These are phyloP conservation scores for Caenorhabditis plicata DNA, from an alignment of 2,888 invertebrate genomes.

Conservation along the genomic window DNA sequence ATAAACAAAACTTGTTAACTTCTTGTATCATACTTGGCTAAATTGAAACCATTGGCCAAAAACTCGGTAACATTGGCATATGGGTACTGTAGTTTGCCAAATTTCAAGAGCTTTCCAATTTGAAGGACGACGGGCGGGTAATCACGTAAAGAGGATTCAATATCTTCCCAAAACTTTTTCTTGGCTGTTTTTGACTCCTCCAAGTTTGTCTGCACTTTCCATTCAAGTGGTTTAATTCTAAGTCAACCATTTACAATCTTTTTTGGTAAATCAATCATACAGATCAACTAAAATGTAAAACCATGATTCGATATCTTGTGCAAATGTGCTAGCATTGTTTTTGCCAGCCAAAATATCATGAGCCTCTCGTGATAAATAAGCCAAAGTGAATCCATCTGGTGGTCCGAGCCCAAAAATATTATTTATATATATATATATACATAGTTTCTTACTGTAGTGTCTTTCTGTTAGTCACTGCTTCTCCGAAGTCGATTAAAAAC, in stretches of 20 bases:
- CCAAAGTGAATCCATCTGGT: conserved; percentile 17
- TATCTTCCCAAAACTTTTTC: conserved; percentile 5
- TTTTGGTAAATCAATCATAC: conserved; percentile 5
- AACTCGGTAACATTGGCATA: conserved; percentile 10
- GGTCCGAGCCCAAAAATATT: conserved; percentile 9
- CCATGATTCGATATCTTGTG: conserved; percentile 27
- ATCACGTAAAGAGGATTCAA: conserved; percentile 2
- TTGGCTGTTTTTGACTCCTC: background rate
- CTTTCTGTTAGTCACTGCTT: too few relatives aligned
- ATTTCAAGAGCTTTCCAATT: conserved; percentile 4
- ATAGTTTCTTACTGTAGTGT: too few relatives aligned
- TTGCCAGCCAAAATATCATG: conserved; percentile 12
- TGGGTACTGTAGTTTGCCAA: background rate
- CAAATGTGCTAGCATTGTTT: background rate
- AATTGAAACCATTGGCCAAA: conserved; percentile 4
- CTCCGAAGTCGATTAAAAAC: conserved; percentile 26
- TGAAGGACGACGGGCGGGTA: conserved; percentile 4
- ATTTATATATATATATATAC: too few relatives aligned
- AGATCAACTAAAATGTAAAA: conserved; percentile 21
- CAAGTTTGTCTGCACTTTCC: background rate
- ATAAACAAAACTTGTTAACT: too few relatives aligned
- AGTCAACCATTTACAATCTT: background rate
- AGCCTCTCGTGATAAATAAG: conserved; percentile 19
- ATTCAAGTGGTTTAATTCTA: conserved; percentile 7
- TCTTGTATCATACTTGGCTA: background rate